Base-by-base conservation (phyloP, 1,140 invertebrate genomes). In the Psilanteris sp. region DNA sequence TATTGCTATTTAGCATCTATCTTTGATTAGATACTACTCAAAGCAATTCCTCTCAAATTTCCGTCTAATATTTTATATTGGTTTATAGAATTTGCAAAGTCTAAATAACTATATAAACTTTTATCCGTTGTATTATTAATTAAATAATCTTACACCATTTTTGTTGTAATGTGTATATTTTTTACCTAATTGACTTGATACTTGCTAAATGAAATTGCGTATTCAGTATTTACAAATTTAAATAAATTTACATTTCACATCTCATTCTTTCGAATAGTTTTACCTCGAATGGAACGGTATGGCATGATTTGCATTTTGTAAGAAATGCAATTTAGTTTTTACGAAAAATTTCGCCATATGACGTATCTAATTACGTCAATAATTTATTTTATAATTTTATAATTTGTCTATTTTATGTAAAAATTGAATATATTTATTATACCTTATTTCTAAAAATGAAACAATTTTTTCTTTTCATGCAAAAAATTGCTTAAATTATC, bases 211-310 rank as follows among this genome's bases (percentile, higher is more conserved):
- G 66, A 37, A 66, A 70, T 76, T 64, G 43, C 14, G 57, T 71
- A 76, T 67, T 52, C 73, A 41, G 66, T 76, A 59, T 76, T 76
- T 76, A 76, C 73, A 27, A 36, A 76, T 76, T 76, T 76, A 71
- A 76, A 76, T 76, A 76, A 76, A 76, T 76, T 76, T 76, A 64
- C 73, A 76, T 76, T 70, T 41, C 24, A 59, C 67, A 11, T 72
- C 55, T 46, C 52, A 48, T 68, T 75, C 26, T 32, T 18, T 13
- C 24, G 4, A 32, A 29, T n/a, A n/a, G n/a, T n/a, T n/a, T n/a
- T n/a, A n/a, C n/a, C n/a, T n/a, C n/a, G n/a, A n/a, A n/a, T n/a
- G n/a, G n/a, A n/a, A n/a, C n/a, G n/a, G n/a, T n/a, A n/a, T n/a
- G n/a, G n/a, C n/a, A n/a, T 50, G 46, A 76, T 76, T 76, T 76